Base-by-base conservation (phyloP, 1,140 invertebrate genomes). In the Caenorhabditis briggsae region DNA sequence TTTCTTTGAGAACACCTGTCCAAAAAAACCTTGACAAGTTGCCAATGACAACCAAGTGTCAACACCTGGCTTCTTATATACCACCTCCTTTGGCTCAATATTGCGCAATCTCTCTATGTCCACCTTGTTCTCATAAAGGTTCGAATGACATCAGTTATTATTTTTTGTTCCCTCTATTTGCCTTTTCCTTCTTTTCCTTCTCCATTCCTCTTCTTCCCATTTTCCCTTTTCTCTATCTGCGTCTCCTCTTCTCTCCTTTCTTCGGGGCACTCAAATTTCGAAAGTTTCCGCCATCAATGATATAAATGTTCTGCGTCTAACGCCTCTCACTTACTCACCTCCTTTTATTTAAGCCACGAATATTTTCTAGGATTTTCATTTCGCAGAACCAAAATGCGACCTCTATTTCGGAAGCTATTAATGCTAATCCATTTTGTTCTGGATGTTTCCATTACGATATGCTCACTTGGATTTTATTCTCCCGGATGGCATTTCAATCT, bases 211-310 rank as follows among this genome's bases (percentile, higher is more conserved):
- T 61, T 25, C 59, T 33, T 61, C 59, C n/a, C n/a, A 11, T 61
- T 61, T 20, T 46, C 46, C 65, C 18, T 70, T 78, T 78, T 78
- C 70, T 78, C 70, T 0, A 46, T n/a, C 70, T 78, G 70, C 70
- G 70, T 78, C 46, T 78, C 46, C 18, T 16, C 64, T 46, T 20
- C 11, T 70, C 23, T 14, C n/a, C 6, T n/a, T 23, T n/a, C 5
- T 23, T 2, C n/a, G n/a, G 12, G 7, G 20, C 46, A 12, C 70
- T 41, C 20, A 41, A 78, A 78, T 78, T 78, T 78, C 70, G 70
- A 78, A 78, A 78, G 18, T 14, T 78, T 50, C 33, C 70, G 33
- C 14, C 46, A 48, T 78, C 59, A 61, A 20, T 25, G 20, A 61
- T 58, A 58, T 58, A 14, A 58, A n/a, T 61, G 23, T 23, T 61